These are phyloP conservation scores for Pachyrhynchus sulphureomaculatus DNA, from an alignment of 1,140 invertebrate species.

Conservation along the genomic window DNA sequence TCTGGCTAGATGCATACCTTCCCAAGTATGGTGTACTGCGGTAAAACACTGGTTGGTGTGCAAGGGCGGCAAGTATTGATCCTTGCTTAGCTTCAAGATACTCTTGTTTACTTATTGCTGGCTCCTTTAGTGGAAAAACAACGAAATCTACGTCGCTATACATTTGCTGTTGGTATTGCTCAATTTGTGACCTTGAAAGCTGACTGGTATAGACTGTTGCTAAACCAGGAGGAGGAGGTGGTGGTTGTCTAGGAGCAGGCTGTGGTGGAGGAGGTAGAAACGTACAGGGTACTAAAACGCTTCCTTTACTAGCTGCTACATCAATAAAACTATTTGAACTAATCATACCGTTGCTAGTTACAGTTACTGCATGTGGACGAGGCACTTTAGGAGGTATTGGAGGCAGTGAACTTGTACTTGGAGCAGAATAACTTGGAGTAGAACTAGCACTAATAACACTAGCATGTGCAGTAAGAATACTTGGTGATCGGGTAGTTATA, in stretches of 20 bases:
- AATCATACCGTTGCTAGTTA: constrained; percentile 49
- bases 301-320: constrained; percentile 62
- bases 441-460: constrained; percentile 56
- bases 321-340: constrained; percentile 69
- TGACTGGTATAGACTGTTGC: constrained; percentile 66
- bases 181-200: constrained; percentile 73
- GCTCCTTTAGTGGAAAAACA: constrained; percentile 85
- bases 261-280: constrained; percentile 58
- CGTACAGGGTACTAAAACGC: constrained; percentile 63
- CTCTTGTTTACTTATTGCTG: constrained; percentile 83
- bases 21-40: constrained; percentile 76
- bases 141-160: constrained; percentile 89
- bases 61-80: constrained; percentile 63
- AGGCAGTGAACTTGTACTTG: constrained; percentile 54
- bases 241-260: constrained; percentile 52
- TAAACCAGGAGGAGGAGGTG: constrained; percentile 56
- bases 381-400: constrained; percentile 57
- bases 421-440: constrained; percentile 56
- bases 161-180: constrained; percentile 82
- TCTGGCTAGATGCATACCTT: constrained; percentile 73
- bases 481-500: constrained; percentile 67
- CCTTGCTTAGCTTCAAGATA: constrained; percentile 84
- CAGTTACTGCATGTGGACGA: constrained; percentile 37
- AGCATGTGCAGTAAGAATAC: constrained; percentile 66
- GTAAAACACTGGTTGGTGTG: constrained; percentile 69